Evolutionary conservation across 1,140 invertebrate species (phyloP), one percentile per base, ranked within the genome.

Genomic region (Lepidostoma basale): DNA sequence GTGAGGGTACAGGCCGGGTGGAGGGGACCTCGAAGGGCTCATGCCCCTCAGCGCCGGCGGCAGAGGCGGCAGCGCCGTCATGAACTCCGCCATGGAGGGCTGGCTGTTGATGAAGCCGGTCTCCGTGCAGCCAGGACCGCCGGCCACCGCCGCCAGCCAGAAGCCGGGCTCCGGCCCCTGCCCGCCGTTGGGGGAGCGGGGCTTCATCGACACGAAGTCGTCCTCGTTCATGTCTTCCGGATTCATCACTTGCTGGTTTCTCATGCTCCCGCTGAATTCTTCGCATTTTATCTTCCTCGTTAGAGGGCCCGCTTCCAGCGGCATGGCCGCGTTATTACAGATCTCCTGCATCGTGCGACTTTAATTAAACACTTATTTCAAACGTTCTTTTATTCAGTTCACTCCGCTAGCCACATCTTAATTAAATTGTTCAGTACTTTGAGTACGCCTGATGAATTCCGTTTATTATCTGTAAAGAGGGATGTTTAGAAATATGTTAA

Each of bases 51-150:
- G 77, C 68, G 74, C 87, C 30, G 81, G 83, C 18, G 87, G 85
- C 42, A 92, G 81, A 72, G 92, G 91, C 8, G 91, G 91, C 70
- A 93, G 81, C 8, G 89, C 87, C 26, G 90, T 91, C 89, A 94
- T 93, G 80, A 96, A 95, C 79, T 96, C 94, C 10, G 94, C 93
- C 92, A 96, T 96, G 45, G 92, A 94, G 0, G 93, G 93, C 78
- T 95, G 92, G 75, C 90, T 94, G 81, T 93, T 94, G 76, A 96
- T 95, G 84, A 95, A 96, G 66, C 93, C 93, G 39, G 91, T 92
- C 76, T 95, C 93, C 67, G 88, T 86, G 72, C 81, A 83, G 0
- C 79, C 79, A n/a, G 79, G 81, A 39, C 78, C 79, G 3, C 81
- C 82, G 3, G 69, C 62, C 18, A 82, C 82, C 3, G 80, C 79